Evolutionary conservation across 1,140 invertebrate genomes (phyloP), one percentile per base, ranked within the genome.

Genomic region (Radopholus similis): DNA sequence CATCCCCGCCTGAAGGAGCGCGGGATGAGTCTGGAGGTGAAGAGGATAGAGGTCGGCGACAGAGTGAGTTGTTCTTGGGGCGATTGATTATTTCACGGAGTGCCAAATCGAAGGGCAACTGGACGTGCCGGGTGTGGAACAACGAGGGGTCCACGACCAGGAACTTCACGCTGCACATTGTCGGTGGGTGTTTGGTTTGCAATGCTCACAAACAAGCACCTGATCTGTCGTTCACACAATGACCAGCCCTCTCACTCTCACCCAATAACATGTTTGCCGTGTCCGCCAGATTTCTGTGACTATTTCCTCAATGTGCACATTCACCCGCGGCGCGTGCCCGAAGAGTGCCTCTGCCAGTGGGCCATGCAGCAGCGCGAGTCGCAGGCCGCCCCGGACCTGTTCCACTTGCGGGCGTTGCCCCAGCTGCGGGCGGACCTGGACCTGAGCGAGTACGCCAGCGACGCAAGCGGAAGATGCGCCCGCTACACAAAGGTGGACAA

Each of bases 121-220:
- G 80, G 80, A 69, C 64, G 18, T 80, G 78, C 55, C 73, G 77
- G 51, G 78, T 82, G 11, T 81, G 78, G 78, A 80, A 80, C 65
- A 66, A 68, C 40, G 72, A 80, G 53, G 78, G 78, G 21, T 74
- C 69, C 11, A 74, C 73, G 35, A 68, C 42, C 18, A 60, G 78
- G 9, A 80, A 81, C 55, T 80, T 82, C 58, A 82, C 80, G 18
- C 32, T 80, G 18, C 76, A 80, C 35, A 82, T 80, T 55, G 68
- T 80, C 40, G 78, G 78, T 80, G 68, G 65, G 80, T 79, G 8
- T 13, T 35, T 76, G 49, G 13, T 42, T 47, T 47, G 18, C 44
- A 47, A 13, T 26, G 23, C 18, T 4, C n/a, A 11, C 18, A 26
- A 51, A 51, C 47, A 21, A 21, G 9, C 6, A 15, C 4, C 15